Conservation (phyloP, 2,888 invertebrate genomes). For the Brachyopa scutellaris region DNA sequence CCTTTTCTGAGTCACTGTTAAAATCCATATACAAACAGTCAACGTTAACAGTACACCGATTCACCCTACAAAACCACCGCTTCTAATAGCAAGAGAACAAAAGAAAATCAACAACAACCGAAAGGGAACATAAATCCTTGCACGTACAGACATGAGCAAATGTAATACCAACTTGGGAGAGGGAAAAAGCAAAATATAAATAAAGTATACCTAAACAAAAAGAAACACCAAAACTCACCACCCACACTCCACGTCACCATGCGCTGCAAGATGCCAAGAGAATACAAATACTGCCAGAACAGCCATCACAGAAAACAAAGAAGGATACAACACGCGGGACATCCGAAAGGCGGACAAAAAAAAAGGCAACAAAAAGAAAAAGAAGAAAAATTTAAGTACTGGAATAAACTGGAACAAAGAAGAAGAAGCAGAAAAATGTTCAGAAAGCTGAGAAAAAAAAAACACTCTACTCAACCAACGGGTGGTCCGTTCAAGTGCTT, state of each 20-base stretch:
- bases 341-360: slow-evolving; percentile 48
- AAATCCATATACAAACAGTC: slow-evolving; percentile 32
- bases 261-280: slow-evolving; percentile 60
- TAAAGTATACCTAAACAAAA: slow-evolving; percentile 56
- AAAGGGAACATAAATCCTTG: slow-evolving; percentile 62
- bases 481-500: slow-evolving; percentile 36
- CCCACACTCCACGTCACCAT: slow-evolving; percentile 14
- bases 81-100: slow-evolving; percentile 38
- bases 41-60: slow-evolving; percentile 60
- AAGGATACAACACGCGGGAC: slow-evolving; percentile 67
- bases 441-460: slow-evolving; percentile 8
- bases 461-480: slow-evolving; percentile 33
- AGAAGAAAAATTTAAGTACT: slow-evolving; percentile 24
- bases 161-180: slow-evolving; percentile 57
- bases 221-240: slow-evolving; percentile 20
- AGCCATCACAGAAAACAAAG: slow-evolving; percentile 66
- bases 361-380: slow-evolving; percentile 4
- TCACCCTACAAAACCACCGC: slow-evolving; percentile 50
- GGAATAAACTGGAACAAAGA: slow-evolving; percentile 57
- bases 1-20: slow-evolving; percentile 56
- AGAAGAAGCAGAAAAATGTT: slow-evolving; percentile 31
- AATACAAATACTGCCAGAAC: slow-evolving; percentile 53
- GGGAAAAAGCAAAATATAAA: slow-evolving; percentile 64
- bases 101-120: slow-evolving; percentile 26
- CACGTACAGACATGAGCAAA: slow-evolving; percentile 62